A percentile compares a stretch with the other conserved stretches of the same genome.
Conservation (phyloP, 1,140 invertebrate genomes). For the Cydia splendana region DNA sequence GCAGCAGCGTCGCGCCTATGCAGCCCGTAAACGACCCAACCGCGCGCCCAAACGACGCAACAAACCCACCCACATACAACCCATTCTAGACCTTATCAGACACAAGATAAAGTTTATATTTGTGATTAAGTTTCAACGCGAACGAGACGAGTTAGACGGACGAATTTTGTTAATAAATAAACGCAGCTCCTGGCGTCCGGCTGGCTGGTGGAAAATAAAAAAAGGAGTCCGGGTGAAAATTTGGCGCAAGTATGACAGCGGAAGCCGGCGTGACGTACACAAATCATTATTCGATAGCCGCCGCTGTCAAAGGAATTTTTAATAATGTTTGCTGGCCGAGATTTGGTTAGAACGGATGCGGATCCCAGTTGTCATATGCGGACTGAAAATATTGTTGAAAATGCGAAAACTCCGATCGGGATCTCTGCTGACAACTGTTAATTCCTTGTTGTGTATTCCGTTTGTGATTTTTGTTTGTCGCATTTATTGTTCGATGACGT, state of each 20-base stretch:
- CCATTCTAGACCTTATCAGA: constrained; percentile 50
- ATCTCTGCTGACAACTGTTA: constrained; percentile 46
- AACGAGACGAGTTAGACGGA: constrained; percentile 63
- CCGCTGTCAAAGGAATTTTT: constrained; percentile 78
- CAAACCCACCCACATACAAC: constrained; percentile 31
- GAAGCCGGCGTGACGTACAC: constrained; percentile 65
- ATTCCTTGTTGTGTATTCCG: constrained; percentile 54
- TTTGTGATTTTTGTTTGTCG: constrained; percentile 40
- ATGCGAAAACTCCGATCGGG: constrained; percentile 24
- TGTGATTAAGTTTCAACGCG: neutral
- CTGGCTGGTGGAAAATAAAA: constrained; percentile 64
- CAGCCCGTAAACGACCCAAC: constrained; percentile 71
- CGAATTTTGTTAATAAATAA: constrained; percentile 80
- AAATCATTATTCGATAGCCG: constrained; percentile 76
- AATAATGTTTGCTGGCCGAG: constrained; percentile 68
- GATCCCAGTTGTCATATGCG: constrained; percentile 53
- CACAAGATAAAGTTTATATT: neutral
- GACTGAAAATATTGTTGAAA: constrained; percentile 21
- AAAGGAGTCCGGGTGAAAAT: constrained; percentile 65
- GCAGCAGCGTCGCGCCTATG: constrained; percentile 69
- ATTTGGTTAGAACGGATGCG: constrained; percentile 53
- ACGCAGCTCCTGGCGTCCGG: constrained; percentile 67
- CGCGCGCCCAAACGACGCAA: constrained; percentile 54
- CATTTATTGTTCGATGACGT: constrained; percentile 31
- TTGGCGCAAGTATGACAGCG: constrained; percentile 76